phyloP scores from a whole-genome alignment of 1,140 invertebrate genomes.

The Aphaenogaster rudis region DNA sequence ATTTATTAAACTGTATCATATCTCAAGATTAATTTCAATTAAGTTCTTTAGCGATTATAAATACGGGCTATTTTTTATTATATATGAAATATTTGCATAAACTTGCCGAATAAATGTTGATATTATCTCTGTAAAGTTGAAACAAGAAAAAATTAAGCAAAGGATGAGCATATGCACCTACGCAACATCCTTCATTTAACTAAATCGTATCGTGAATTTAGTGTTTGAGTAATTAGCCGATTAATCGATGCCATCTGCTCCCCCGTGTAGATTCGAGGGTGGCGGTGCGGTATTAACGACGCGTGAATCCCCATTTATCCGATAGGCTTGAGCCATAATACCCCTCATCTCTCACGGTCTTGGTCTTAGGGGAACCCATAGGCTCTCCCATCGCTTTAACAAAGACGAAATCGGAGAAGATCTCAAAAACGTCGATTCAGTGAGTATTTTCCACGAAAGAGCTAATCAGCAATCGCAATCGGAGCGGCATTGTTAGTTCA shows the following conservation, averaged over 20 bases:
- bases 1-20: not conserved
- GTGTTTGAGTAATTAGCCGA: slow-evolving; percentile 74
- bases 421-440: slow-evolving; percentile 30
- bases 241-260: slow-evolving; percentile 69
- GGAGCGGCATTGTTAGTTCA: not conserved
- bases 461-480: not conserved
- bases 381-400: slow-evolving; percentile 35
- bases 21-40: not conserved
- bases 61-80: not conserved
- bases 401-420: slow-evolving; percentile 39
- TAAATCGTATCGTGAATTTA: slow-evolving; percentile 65
- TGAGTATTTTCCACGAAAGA: not conserved
- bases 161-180: not conserved
- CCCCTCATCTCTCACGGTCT: slow-evolving; percentile 56
- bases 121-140: not conserved
- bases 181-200: not conserved
- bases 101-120: not conserved
- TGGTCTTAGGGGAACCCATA: slow-evolving; percentile 43
- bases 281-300: slow-evolving; percentile 68
- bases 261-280: slow-evolving; percentile 54
- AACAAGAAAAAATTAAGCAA: not conserved
- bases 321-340: slow-evolving; percentile 69
- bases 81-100: not conserved
- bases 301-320: slow-evolving; percentile 75
- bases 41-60: not conserved